Evolutionary conservation across 2,888 invertebrate species (phyloP).

Genomic region (Sipunculus nudus): DNA sequence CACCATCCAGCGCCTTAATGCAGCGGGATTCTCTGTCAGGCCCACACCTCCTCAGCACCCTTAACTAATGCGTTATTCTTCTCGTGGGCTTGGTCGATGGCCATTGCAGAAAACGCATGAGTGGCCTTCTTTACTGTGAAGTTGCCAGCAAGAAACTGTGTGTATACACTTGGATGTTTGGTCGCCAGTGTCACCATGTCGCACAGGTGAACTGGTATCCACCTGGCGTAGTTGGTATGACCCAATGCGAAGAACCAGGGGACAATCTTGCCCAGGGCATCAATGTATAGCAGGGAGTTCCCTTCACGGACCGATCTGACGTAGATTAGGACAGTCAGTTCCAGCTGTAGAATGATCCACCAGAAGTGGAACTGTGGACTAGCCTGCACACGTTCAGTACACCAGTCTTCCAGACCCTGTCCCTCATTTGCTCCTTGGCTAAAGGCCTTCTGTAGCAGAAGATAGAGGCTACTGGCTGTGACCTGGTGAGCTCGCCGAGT

Average conservation of each 20-base stretch:
- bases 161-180: not conserved
- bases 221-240: constrained; percentile 3
- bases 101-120: constrained; percentile 14
- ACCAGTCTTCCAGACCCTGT: constrained; percentile 7
- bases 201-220: constrained; percentile 4
- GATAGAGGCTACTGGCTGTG: not conserved
- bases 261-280: too few species aligned
- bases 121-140: constrained; percentile 15
- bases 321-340: not conserved
- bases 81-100: constrained; percentile 19
- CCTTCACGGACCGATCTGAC: constrained; percentile 6
- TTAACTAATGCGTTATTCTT: constrained; percentile 18
- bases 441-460: not conserved
- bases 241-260: constrained; percentile 9
- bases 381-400: constrained; percentile 11
- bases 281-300: constrained; percentile 12
- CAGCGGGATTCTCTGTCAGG: constrained; percentile 20
- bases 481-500: constrained; percentile 2
- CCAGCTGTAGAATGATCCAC: constrained; percentile 11
- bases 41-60: constrained; percentile 22
- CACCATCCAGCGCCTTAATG: constrained; percentile 19
- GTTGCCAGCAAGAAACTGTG: constrained; percentile 11
- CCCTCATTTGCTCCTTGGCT: not conserved
- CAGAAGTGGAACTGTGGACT: constrained; percentile 15
- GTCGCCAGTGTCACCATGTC: too few species aligned